Base-by-base conservation (phyloP, 2,797 vertebrate species). In the Acrossocheilus wenchowensis region DNA sequence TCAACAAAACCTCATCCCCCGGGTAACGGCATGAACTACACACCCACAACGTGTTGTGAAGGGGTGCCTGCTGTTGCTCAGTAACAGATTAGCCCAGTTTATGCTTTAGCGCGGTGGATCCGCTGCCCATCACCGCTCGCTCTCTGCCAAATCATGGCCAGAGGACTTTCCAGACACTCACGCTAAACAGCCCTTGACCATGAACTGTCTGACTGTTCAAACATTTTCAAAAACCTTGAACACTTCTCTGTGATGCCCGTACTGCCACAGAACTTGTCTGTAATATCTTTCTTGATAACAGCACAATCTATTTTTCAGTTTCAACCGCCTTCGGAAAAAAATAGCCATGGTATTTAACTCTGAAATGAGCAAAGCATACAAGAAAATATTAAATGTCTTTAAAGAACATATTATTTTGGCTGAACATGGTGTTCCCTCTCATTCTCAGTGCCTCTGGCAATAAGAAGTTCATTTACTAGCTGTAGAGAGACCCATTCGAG, bases 51-150 rank as follows among this genome's bases (percentile, higher is more conserved):
- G 12, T 39, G 36, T 82, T 89, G 87, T 79, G 66, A 86, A 82
- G 36, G 81, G 84, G 83, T 78, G 88, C 78, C 88, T 80, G 50
- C 78, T 83, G 91, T 91, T 92, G 91, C 91, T 83, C 83, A 48
- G 91, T 88, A 90, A 91, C 91, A 91, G 82, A 84, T 87, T 83
- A 85, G 87, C 82, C 77, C 82, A 81, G 85, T 81, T 86, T 79
- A 86, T 72, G 85, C 84, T 84, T 83, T 87, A 86, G 87, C 81
- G 74, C 26, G 30, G 85, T 79, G 79, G 83, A 90, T 90, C 81
- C 64, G 64, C n/a, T 72, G 66, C 82, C 84, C 66, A 89, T 60
- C 82, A 80, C 78, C 79, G 69, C 82, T 78, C 77, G 36, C 73
- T 73, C 66, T 52, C 84, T 79, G 66, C 77, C 87, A 72, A 82